Evolutionary conservation across 2,888 invertebrate genomes (phyloP).

Genomic region (Ferrisia virgata): DNA sequence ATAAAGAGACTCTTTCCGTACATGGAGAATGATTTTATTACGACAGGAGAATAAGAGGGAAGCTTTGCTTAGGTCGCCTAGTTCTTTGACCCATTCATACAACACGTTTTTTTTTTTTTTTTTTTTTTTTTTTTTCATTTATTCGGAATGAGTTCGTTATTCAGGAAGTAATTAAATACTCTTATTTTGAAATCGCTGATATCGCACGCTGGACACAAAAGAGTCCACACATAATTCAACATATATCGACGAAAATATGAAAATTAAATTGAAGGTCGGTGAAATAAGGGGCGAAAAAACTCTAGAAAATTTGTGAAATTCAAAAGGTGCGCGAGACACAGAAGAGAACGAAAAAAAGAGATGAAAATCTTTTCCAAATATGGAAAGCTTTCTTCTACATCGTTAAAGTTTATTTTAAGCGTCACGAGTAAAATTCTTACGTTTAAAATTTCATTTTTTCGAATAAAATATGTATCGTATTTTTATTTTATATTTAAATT

Average conservation of each 20-base stretch:
- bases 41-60: not conserved
- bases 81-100: not conserved
- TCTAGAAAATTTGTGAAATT: not conserved
- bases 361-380: not conserved
- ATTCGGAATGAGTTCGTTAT: not conserved
- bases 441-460: not conserved
- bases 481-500: not conserved
- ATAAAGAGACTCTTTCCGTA: not conserved
- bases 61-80: not conserved
- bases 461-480: not conserved
- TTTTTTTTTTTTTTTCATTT: too few relatives aligned
- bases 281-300: not conserved
- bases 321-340: too few relatives aligned
- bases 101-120: too few relatives aligned
- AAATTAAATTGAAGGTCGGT: not conserved
- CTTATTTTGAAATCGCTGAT: not conserved
- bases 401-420: not conserved
- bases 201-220: not conserved
- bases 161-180: not conserved
- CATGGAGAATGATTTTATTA: slow-evolving; percentile 5
- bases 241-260: too few relatives aligned
- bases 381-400: not conserved
- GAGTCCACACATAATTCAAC: too few relatives aligned
- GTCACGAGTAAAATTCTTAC: not conserved
- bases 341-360: not conserved